Conservation (phyloP, 2,888 invertebrate species). For the Amphipyra tragopoginis region DNA sequence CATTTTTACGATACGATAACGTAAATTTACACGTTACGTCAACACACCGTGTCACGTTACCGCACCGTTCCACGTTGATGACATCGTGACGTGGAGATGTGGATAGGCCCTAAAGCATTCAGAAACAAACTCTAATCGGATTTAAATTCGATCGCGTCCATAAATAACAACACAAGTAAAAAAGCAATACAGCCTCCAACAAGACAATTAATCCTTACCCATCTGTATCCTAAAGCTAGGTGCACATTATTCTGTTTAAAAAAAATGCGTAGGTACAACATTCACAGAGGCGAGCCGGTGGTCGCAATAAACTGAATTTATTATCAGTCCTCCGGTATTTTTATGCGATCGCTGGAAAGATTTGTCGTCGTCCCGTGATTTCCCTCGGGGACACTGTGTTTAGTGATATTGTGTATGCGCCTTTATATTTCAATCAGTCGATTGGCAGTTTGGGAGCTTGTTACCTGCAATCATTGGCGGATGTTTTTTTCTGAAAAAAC, state of each 20-base stretch:
- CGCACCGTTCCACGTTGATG: too few relatives aligned
- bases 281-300: conserved; percentile 55
- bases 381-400: conserved; percentile 76
- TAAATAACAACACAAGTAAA: conserved; percentile 50
- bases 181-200: conserved; percentile 38
- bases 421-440: conserved; percentile 74
- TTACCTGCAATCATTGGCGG: conserved; percentile 45
- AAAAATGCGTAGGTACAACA: conserved; percentile 49
- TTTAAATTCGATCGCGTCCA: conserved; percentile 44
- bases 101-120: too few relatives aligned
- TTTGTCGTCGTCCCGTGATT: conserved; percentile 79
- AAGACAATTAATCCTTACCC: conserved; percentile 59
- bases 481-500: conserved; percentile 1
- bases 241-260: conserved; percentile 59
- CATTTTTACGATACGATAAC: too few relatives aligned
- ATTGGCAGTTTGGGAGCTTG: conserved; percentile 56
- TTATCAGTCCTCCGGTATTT: conserved; percentile 71
- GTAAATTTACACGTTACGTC: too few relatives aligned
- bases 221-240: conserved; percentile 57
- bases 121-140: conserved; percentile 17
- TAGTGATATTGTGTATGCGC: conserved; percentile 72
- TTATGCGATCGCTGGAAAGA: conserved; percentile 73
- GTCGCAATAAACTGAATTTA: conserved; percentile 80
- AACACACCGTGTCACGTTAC: too few relatives aligned
- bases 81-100: too few relatives aligned